phyloP scores from a whole-genome alignment of 1,140 invertebrate genomes.

The Nephila pilipes region DNA sequence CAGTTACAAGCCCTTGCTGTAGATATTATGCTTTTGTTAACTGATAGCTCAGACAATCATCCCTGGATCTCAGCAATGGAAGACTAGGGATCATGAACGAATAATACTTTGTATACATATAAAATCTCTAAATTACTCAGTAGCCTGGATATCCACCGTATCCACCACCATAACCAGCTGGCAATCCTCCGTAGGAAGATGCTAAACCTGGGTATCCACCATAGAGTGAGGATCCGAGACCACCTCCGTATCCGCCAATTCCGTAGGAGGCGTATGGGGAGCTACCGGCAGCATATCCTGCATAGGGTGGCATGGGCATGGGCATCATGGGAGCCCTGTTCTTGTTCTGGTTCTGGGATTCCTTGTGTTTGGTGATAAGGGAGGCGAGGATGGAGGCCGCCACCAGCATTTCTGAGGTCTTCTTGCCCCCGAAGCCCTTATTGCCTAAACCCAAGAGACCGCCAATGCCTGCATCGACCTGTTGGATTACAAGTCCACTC shows the following conservation, averaged over 20 bases:
- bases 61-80: not conserved
- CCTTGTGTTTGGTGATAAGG: slow-evolving; percentile 70
- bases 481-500: slow-evolving; percentile 65
- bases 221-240: slow-evolving; percentile 67
- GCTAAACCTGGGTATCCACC: slow-evolving; percentile 68
- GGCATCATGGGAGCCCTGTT: slow-evolving; percentile 69
- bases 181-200: slow-evolving; percentile 61
- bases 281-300: slow-evolving; percentile 69
- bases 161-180: slow-evolving; percentile 49
- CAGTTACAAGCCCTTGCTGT: not conserved
- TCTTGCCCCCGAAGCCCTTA: slow-evolving; percentile 65
- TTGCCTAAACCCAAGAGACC: slow-evolving; percentile 56
- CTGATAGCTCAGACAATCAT: not conserved
- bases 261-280: slow-evolving; percentile 71
- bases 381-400: slow-evolving; percentile 64
- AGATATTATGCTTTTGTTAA: not conserved
- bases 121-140: slow-evolving; percentile 7
- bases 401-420: slow-evolving; percentile 69
- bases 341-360: slow-evolving; percentile 56
- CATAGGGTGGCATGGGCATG: slow-evolving; percentile 70
- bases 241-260: slow-evolving; percentile 52
- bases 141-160: slow-evolving; percentile 69
- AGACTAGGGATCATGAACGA: slow-evolving; percentile 66
- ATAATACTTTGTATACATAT: slow-evolving; percentile 44
- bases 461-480: slow-evolving; percentile 63